phyloP scores from a whole-genome alignment of 2,888 invertebrate genomes.

The Selenia dentaria region DNA sequence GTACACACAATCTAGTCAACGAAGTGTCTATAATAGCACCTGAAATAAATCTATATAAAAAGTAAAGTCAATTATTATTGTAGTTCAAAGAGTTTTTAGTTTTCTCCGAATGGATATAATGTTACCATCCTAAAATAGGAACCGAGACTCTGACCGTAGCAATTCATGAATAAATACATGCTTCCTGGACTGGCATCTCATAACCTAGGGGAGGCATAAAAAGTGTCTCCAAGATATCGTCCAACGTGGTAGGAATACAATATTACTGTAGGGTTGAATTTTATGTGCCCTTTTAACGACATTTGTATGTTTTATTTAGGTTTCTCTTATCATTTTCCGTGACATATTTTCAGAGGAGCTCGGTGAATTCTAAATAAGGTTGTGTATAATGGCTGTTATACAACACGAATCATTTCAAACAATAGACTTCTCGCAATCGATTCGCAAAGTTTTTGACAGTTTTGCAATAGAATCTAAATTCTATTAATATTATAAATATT shows the following conservation, averaged over 20 bases:
- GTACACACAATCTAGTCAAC: too few relatives aligned
- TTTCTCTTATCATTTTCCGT: slow-evolving; percentile 51
- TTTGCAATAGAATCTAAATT: too few relatives aligned
- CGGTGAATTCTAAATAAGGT: slow-evolving; percentile 18
- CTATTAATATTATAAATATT: too few relatives aligned
- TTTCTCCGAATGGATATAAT: too few relatives aligned
- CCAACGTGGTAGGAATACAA: slow-evolving; percentile 51
- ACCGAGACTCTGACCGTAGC: slow-evolving; percentile 5
- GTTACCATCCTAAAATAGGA: slow-evolving; percentile 9
- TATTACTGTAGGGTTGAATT: slow-evolving; percentile 43
- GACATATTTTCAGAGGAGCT: slow-evolving; percentile 32
- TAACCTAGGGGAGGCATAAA: slow-evolving; percentile 44
- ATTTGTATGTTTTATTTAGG: slow-evolving; percentile 56
- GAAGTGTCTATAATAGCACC: too few relatives aligned
- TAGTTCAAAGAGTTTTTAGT: too few relatives aligned
- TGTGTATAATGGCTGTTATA: not conserved
- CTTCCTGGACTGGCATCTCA: slow-evolving; percentile 27
- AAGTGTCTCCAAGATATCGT: slow-evolving; percentile 53
- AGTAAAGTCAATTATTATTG: too few relatives aligned
- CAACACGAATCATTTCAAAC: too few relatives aligned
- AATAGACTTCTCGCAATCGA: too few relatives aligned
- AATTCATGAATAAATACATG: slow-evolving; percentile 34
- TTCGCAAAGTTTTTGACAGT: too few relatives aligned
- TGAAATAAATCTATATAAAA: too few relatives aligned
- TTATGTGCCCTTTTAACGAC: slow-evolving; percentile 57